Evolutionary conservation across 2,113 vertebrate genomes (phyloP), one percentile per base, ranked within the genome.

Genomic region (Tursiops truncatus): DNA sequence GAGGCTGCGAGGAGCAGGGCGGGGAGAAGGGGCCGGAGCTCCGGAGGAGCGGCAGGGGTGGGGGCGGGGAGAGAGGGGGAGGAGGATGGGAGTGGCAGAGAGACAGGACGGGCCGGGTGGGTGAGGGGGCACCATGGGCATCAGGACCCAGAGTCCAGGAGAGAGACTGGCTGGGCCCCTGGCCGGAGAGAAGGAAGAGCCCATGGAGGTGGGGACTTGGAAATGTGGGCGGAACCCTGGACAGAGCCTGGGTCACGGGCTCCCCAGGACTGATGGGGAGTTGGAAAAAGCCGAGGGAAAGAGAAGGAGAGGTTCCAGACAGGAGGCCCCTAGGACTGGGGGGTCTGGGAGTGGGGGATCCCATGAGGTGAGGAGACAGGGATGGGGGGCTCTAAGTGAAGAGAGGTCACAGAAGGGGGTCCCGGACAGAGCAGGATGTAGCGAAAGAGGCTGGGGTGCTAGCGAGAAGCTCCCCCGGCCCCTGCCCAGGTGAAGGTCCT

Each of bases 51-150:
- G 31, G 68, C 38, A 31, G 79, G 38, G 63, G 80, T 77, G 94
- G 70, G 47, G 77, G 84, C 26, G 70, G 60, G 76, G 76, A 92
- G 36, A 12, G 44, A 44, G 83, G 38, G 67, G 68, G 63, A 47
- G 68, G 63, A 36, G 13, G 94, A 68, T 70, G 81, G 83, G 95
- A 83, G 86, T 85, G 89, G 76, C 83, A 1, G 58, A 13, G 63
- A 21, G 56, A 33, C 9, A 8, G 33, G 77, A 3, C 25, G 63
- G n/a, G 82, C 41, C 0, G n/a, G 25, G 7, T 1, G 68, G 68
- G 33, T 5, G 6, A 33, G 25, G 56, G 56, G 67, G 60, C 53
- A 1, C 3, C 17, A 1, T 0, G 56, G 76, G 44, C 80, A 5
- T 1, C n/a, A n/a, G 14, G 68, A n/a, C 20, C 73, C 65, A 8